Conservation (phyloP, 2,888 invertebrate species). For the Lepidocyrtinus sp. region DNA sequence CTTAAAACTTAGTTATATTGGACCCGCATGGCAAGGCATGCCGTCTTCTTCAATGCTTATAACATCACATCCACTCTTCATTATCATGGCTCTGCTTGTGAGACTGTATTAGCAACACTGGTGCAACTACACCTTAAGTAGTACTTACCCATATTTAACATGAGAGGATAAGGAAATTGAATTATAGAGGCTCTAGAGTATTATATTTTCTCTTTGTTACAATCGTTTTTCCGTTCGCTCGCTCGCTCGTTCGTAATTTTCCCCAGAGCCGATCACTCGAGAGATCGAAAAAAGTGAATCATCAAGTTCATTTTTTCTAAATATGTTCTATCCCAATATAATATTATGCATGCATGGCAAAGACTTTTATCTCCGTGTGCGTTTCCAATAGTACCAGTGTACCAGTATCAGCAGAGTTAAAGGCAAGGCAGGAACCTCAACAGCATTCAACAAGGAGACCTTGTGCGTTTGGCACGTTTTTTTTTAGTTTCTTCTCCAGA, state of each 20-base stretch:
- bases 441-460: slow-evolving; percentile 41
- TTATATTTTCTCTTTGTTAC: neutral
- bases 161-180: too few relatives aligned
- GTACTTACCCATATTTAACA: too few relatives aligned
- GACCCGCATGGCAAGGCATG: too few relatives aligned
- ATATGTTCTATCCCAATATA: neutral
- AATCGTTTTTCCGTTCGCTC: neutral
- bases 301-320: neutral
- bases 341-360: neutral
- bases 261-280: neutral
- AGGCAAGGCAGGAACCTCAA: neutral
- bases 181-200: too few relatives aligned
- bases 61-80: too few relatives aligned
- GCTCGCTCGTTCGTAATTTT: neutral
- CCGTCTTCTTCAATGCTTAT: too few relatives aligned
- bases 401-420: neutral
- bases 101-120: too few relatives aligned
- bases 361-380: neutral
- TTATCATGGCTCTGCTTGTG: too few relatives aligned
- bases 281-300: neutral
- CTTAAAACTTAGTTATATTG: too few relatives aligned
- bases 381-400: neutral
- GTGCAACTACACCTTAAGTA: too few relatives aligned
- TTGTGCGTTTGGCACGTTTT: slow-evolving; percentile 1
- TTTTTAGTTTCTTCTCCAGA: neutral